Evolutionary conservation across 2,113 vertebrate genomes (phyloP).

Genomic region (Limnothrissa miodon): DNA sequence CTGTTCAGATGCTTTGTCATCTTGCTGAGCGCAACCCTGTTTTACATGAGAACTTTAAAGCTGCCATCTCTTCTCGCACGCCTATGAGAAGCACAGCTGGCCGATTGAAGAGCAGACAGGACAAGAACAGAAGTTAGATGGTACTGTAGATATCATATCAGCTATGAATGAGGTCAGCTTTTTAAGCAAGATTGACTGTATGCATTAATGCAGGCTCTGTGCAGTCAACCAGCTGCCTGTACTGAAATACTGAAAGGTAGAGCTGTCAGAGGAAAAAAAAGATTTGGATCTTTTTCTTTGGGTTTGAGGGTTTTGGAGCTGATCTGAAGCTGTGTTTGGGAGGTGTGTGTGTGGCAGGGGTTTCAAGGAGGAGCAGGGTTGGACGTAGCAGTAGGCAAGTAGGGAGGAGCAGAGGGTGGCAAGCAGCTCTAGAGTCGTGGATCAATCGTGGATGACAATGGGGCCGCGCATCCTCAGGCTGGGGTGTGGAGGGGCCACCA

Average conservation of each 20-base stretch:
- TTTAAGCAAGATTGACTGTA: constrained; percentile 23
- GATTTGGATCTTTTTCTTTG: neutral
- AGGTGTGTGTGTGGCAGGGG: neutral
- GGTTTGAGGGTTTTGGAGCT: constrained; percentile 6
- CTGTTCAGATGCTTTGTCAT: constrained; percentile 17
- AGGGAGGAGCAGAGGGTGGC: neutral
- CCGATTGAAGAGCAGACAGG: constrained; percentile 24
- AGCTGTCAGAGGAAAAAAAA: neutral
- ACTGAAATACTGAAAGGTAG: neutral
- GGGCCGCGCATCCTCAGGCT: constrained; percentile 78
- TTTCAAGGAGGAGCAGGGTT: constrained; percentile 4
- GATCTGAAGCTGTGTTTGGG: neutral
- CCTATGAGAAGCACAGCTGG: constrained; percentile 23
- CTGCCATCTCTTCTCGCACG: constrained; percentile 25
- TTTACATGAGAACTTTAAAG: constrained; percentile 16
- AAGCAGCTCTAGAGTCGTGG: neutral
- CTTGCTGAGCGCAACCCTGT: constrained; percentile 12
- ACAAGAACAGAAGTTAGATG: constrained; percentile 15
- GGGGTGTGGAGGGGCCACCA: constrained; percentile 71
- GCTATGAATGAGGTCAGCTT: constrained; percentile 11
- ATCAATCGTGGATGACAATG: constrained; percentile 79
- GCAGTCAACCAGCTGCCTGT: constrained; percentile 4
- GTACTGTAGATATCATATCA: constrained; percentile 20
- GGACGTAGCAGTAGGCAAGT: constrained; percentile 13
- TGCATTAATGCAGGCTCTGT: constrained; percentile 24